Conservation (phyloP, 2,797 vertebrate species). For the Silurus lanzhouensis region DNA sequence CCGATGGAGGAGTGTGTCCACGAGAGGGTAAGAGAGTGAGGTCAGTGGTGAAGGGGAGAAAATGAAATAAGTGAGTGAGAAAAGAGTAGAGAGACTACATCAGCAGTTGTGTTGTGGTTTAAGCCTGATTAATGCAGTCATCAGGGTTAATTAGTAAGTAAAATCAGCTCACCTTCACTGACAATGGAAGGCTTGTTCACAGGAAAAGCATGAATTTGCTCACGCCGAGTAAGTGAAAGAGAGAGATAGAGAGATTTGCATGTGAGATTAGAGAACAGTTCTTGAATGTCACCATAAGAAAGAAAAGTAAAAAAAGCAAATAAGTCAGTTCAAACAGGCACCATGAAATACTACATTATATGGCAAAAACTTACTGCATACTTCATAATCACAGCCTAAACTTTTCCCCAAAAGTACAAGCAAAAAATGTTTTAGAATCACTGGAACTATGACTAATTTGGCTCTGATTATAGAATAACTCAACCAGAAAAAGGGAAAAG, state of each 20-base stretch:
- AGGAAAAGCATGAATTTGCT: not conserved
- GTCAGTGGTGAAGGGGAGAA: not conserved
- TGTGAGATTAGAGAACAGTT: not conserved
- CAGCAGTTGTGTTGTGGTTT: constrained; percentile 41
- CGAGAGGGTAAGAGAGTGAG: constrained; percentile 5
- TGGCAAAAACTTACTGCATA: no score
- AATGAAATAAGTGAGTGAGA: not conserved
- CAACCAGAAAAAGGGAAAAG: not conserved
- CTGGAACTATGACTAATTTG: constrained; percentile 29
- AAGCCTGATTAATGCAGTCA: constrained; percentile 45
- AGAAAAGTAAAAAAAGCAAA: not conserved
- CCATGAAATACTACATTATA: not conserved
- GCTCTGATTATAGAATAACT: constrained; percentile 35
- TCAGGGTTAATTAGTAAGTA: constrained; percentile 44
- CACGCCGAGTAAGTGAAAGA: not conserved
- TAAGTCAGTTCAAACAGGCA: not conserved
- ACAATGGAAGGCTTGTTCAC: constrained; percentile 19
- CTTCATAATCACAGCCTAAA: no score
- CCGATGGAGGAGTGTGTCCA: constrained; percentile 43
- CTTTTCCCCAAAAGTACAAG: not conserved
- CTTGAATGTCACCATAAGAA: not conserved
- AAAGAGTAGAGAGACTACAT: not conserved
- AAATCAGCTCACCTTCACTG: constrained; percentile 50
- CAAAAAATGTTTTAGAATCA: not conserved
- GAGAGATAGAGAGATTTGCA: not conserved